phyloP scores from a whole-genome alignment of 2,888 invertebrate species.

The Hetaerina titia region DNA sequence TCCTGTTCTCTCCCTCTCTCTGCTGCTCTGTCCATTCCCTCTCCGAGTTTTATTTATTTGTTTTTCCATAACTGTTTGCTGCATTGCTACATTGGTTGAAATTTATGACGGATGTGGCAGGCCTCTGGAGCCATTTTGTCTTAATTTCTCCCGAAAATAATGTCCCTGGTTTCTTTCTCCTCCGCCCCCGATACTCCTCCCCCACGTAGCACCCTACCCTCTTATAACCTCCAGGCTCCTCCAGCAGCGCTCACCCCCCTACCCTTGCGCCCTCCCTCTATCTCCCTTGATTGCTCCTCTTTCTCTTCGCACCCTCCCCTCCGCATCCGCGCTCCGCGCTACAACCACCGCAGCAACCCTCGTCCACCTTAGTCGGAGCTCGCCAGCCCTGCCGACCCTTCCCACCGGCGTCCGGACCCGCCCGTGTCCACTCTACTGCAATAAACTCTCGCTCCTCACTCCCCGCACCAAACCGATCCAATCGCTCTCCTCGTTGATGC shows the following conservation, averaged over 20 bases:
- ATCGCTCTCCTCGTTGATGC: not conserved
- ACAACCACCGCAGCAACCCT: not conserved
- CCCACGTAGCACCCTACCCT: not conserved
- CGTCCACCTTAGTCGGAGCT: too few species aligned
- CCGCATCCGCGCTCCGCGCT: not conserved
- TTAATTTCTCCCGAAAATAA: not conserved
- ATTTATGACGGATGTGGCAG: not conserved
- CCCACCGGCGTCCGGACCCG: not conserved
- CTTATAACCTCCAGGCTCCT: too few species aligned
- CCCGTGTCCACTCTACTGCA: constrained; percentile 43
- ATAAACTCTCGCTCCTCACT: not conserved
- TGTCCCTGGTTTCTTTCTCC: not conserved
- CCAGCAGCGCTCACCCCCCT: not conserved
- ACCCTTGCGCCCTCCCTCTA: not conserved
- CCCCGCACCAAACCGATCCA: not conserved
- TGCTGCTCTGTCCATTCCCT: not conserved
- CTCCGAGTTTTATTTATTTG: not conserved
- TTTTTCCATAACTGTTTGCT: not conserved
- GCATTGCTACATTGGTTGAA: not conserved
- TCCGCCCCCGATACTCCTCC: not conserved
- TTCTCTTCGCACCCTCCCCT: not conserved
- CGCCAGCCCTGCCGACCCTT: too few species aligned
- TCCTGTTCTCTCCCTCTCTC: not conserved
- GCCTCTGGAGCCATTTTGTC: not conserved
- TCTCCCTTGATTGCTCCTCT: not conserved